Evolutionary conservation across 2,888 invertebrate genomes (phyloP), one percentile per base, ranked within the genome.

Genomic region (Gnatocerus cornutus): DNA sequence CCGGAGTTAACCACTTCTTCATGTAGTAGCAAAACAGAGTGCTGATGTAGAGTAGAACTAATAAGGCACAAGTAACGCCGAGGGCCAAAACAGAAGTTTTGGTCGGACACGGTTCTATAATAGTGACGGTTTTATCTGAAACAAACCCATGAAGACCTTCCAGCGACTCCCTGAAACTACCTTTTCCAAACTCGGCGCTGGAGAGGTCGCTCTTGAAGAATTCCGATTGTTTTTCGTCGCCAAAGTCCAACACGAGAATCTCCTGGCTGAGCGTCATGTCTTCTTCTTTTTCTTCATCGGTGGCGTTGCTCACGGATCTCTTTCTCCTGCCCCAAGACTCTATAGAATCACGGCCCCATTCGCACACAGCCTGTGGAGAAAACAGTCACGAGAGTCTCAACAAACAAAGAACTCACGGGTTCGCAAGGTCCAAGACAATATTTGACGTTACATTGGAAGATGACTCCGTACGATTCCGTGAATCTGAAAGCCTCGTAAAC

Each of bases 371-470:
- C 93, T 93, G 81, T 52, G 86, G n/a, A 7, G 33, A n/a, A 4
- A 7, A 33, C 3, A n/a, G 7, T 33, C 2, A 33, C 7, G 6
- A 33, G 6, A 33, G n/a, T 9, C 7, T 9, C 21, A 50, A 33
- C 12, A 48, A 29, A 0, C n/a, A 37, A 1, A 7, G 6, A 33
- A 72, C 90, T 90, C 86, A 95, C 94, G 79, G 97, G 95, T 83
- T 97, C 96, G 81, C 97, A 97, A 75, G 95, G 96, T 82, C 97
- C 97, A 72, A 97, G 89, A 81, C 97, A 97, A 84, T 97, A 97
- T 83, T 97, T 97, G 78, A 97, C 97, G 85, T 97, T 97, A 85
- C 97, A 97, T 84, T 97, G 97, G 91, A 97, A 97, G 84, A 97
- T 97, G 71, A 97, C 97, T 55, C 97, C 97, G 79, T 97, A 97